Percentiles rank a stretch among this genome's conserved stretches.
Conservation (phyloP, 1,140 invertebrate species). For the Chymomyza costata region DNA sequence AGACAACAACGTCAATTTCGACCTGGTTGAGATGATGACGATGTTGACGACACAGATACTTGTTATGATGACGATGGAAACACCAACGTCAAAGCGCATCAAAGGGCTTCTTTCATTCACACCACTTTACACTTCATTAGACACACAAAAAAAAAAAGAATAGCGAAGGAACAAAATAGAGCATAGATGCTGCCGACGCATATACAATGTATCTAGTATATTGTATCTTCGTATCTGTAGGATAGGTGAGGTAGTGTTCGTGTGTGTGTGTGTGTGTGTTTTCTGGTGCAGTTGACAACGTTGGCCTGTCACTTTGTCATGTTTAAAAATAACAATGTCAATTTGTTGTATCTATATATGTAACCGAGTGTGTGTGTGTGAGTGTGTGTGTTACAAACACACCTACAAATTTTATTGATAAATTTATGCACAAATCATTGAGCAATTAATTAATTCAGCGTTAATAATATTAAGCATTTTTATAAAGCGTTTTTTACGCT, state of each 20-base stretch:
- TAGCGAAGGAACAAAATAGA: too few relatives aligned
- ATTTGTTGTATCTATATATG: not conserved
- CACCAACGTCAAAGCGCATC: slow-evolving; percentile 24
- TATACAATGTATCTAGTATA: too few relatives aligned
- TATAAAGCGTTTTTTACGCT: not conserved
- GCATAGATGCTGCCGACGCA: slow-evolving; percentile 8
- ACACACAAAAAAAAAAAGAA: too few relatives aligned
- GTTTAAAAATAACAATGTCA: slow-evolving; percentile 57
- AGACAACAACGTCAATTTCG: too few relatives aligned
- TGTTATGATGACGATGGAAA: too few relatives aligned
- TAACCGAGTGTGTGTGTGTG: not conserved
- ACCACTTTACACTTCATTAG: slow-evolving; percentile 68
- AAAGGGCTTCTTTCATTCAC: slow-evolving; percentile 58
- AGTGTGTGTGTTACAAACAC: slow-evolving; percentile 13
- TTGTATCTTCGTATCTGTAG: too few relatives aligned
- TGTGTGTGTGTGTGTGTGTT: too few relatives aligned
- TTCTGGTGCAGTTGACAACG: too few relatives aligned
- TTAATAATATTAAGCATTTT: slow-evolving; percentile 46
- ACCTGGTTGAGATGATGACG: too few relatives aligned
- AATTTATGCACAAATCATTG: slow-evolving; percentile 52
- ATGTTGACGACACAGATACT: too few relatives aligned
- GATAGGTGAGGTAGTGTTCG: too few relatives aligned
- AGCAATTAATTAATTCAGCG: slow-evolving; percentile 66
- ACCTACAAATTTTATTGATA: slow-evolving; percentile 45
- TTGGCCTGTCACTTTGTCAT: slow-evolving; percentile 43